Evolutionary conservation across 1,140 invertebrate species (phyloP), one percentile per base, ranked within the genome.

Genomic region (Arctopsyche grandis): DNA sequence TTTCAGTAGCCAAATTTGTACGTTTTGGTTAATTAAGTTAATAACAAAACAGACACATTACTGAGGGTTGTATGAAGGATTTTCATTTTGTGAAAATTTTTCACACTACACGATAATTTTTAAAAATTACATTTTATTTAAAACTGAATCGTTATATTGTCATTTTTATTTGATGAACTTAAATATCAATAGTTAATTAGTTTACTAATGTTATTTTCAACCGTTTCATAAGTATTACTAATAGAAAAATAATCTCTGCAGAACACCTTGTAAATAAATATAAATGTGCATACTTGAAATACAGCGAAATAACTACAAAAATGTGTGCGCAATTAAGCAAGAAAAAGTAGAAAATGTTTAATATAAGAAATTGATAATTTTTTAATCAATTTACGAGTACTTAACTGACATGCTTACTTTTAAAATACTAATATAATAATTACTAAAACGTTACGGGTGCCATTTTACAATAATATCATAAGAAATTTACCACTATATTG

Each of bases 321-420:
- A 66, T 66, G 22, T 66, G 63, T 66, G 63, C 63, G 63, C 63
- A 66, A 66, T 66, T 26, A 66, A 66, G 63, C 63, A 38, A 38
- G 63, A 66, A 29, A 66, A 66, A 66, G 26, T 21, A 26, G 24
- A 22, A 66, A 66, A 66, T 66, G 56, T 66, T 29, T n/a, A n/a
- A 38, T 7, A 38, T 38, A 24, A 66, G 63, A 66, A 66, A 66
- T 66, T 22, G 63, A 26, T 66, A 14, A 22, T 66, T 38, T 38
- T 26, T 66, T 66, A 24, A 24, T 66, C 29, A 38, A 38, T 38
- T 38, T 38, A 38, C 29, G 29, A 38, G 29, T 38, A 38, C 29
- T 66, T 66, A 26, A 66, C 24, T 66, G 21, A 66, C 63, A 66
- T 66, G 63, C 63, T 66, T 66, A 66, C 63, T 26, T 38, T 38